Conservation (phyloP, 2,797 vertebrate species). For the Oreochromis mossambicus region DNA sequence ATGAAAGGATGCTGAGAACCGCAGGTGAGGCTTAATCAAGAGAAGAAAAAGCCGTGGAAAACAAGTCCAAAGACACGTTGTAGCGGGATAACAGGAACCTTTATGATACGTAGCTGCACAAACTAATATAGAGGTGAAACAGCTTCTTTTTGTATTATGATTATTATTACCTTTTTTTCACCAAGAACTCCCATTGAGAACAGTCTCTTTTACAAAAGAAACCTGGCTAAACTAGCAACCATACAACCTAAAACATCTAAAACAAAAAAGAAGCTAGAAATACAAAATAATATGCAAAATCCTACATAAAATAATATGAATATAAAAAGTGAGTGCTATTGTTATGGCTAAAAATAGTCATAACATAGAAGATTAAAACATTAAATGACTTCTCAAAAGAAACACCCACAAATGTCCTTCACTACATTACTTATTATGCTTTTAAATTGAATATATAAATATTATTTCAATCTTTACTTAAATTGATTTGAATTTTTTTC, state of each 20-base stretch:
- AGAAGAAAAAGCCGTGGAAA: not conserved
- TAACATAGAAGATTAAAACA: not conserved
- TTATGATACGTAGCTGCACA: not conserved
- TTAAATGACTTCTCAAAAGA: not conserved
- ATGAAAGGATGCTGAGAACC: constrained; percentile 63
- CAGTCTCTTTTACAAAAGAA: not conserved
- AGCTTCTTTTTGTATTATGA: not conserved
- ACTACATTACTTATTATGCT: not conserved
- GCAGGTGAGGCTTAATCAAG: constrained; percentile 28
- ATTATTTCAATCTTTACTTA: not conserved
- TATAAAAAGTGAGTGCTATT: not conserved
- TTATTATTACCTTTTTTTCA: not conserved
- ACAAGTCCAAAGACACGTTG: not conserved
- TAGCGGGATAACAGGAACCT: not conserved
- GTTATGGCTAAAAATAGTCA: not conserved
- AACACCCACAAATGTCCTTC: not conserved
- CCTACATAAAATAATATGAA: not conserved
- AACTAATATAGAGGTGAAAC: not conserved
- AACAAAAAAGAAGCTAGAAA: not conserved
- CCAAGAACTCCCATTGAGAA: not conserved
- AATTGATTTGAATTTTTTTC: not conserved
- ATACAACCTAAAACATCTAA: not conserved
- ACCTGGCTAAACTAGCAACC: not conserved
- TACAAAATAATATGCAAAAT: not conserved
- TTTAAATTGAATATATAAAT: not conserved